A percentile compares a stretch with the other conserved stretches of the same genome.
Evolutionary conservation across 2,888 invertebrate species (phyloP).

Genomic region (Muscina levida): DNA sequence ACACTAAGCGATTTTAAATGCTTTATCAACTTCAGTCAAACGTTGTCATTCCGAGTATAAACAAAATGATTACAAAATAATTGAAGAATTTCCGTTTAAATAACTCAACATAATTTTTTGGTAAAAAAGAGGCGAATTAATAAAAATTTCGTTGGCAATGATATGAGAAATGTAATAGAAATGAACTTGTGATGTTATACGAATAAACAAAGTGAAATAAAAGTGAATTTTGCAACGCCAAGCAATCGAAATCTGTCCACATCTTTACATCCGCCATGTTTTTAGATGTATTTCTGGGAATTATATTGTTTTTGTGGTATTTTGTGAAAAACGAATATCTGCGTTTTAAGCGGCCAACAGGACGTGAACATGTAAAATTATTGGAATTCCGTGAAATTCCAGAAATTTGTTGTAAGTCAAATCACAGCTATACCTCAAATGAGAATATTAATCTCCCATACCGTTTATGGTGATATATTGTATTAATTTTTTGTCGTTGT

Average conservation of each 20-base stretch:
- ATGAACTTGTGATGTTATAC: not conserved
- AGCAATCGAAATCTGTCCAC: too few relatives aligned
- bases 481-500: too few relatives aligned
- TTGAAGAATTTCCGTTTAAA: conserved; percentile 3
- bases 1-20: conserved; percentile 41
- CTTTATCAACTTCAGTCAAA: conserved; percentile 23
- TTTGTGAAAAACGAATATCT: conserved; percentile 43
- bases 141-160: conserved; percentile 28
- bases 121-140: too few relatives aligned
- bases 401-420: conserved; percentile 55
- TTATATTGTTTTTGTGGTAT: conserved; percentile 43
- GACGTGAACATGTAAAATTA: conserved; percentile 20
- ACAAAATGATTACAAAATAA: conserved; percentile 46
- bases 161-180: not conserved
- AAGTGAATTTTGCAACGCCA: not conserved
- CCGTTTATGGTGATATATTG: too few relatives aligned
- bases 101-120: too few relatives aligned
- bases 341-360: too few relatives aligned
- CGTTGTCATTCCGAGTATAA: conserved; percentile 42
- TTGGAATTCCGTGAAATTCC: conserved; percentile 43
- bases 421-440: too few relatives aligned
- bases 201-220: not conserved
- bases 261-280: too few relatives aligned
- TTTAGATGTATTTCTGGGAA: conserved; percentile 29
- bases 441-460: too few relatives aligned